phyloP scores from a whole-genome alignment of 1,140 invertebrate species.

The Anastrepha obliqua region DNA sequence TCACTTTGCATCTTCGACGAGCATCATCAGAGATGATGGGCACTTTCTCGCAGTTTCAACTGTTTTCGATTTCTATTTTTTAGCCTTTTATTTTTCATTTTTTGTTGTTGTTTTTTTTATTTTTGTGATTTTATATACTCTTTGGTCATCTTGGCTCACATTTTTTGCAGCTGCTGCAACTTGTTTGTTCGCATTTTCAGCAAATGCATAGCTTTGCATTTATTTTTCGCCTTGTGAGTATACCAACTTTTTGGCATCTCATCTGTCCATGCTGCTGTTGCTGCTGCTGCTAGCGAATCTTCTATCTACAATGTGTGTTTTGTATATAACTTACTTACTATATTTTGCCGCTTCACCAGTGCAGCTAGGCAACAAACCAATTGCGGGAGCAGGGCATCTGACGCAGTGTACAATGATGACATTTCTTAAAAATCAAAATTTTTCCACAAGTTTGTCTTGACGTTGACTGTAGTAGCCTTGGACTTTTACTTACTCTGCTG shows the following conservation, averaged over 20 bases:
- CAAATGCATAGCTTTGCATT: conserved; percentile 42
- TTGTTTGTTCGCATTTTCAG: conserved; percentile 38
- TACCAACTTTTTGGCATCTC: conserved; percentile 47
- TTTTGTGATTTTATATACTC: not conserved
- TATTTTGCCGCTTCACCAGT: not conserved
- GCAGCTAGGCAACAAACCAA: conserved; percentile 15
- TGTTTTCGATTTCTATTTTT: conserved; percentile 15
- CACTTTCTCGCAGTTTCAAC: conserved; percentile 24
- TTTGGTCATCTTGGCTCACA: conserved; percentile 1
- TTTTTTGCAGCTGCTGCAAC: conserved; percentile 30
- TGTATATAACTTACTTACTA: conserved; percentile 9
- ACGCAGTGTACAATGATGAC: not conserved
- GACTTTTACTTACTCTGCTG: conserved; percentile 2
- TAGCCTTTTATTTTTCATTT: not conserved
- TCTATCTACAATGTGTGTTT: not conserved
- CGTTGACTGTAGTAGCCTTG: conserved; percentile 20
- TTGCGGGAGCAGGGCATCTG: not conserved
- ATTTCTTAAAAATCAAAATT: conserved; percentile 53
- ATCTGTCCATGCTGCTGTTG: conserved; percentile 3
- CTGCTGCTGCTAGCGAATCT: not conserved
- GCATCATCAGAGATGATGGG: conserved; percentile 22
- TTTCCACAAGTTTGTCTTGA: conserved; percentile 33
- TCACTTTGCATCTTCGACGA: conserved; percentile 49
- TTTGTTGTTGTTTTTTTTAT: not conserved
- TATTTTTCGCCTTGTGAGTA: not conserved